Percentiles rank a stretch among this genome's conserved stretches.
Evolutionary conservation across 2,888 invertebrate species (phyloP).

Genomic region (Hoplodrina blanda): DNA sequence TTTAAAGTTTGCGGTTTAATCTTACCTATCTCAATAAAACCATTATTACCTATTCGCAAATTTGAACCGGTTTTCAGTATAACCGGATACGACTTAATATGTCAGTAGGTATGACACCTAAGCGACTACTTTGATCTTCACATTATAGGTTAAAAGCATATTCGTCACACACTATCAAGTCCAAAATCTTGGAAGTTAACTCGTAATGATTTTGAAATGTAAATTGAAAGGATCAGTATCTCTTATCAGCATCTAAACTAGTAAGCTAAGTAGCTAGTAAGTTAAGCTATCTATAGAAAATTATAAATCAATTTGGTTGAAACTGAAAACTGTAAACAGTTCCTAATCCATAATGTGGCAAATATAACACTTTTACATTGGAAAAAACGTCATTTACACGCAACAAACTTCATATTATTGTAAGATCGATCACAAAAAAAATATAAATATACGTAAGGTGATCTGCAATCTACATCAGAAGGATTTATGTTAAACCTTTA

Average conservation of each 20-base stretch:
- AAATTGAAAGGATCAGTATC: no score
- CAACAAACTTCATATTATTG: background rate
- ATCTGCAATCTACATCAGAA: conserved; percentile 18
- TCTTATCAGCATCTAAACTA: no score
- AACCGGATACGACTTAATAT: conserved; percentile 24
- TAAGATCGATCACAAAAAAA: background rate
- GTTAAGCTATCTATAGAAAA: no score
- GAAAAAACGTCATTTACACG: background rate
- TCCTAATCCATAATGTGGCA: background rate
- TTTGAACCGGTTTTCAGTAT: background rate
- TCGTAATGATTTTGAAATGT: no score
- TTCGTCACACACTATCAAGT: no score
- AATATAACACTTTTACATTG: background rate
- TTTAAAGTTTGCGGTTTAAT: background rate
- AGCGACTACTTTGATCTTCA: background rate
- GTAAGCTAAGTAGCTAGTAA: no score
- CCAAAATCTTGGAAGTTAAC: no score
- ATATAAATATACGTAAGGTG: conserved; percentile 13
- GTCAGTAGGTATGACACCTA: background rate
- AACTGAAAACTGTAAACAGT: background rate
- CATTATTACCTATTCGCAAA: background rate
- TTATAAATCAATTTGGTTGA: no score
- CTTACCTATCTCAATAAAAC: conserved; percentile 4
- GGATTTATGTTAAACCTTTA: conserved; percentile 1
- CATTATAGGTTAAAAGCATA: no score